A percentile compares a stretch with the other conserved stretches of the same genome.
These are phyloP conservation scores for Anoplophora glabripennis DNA, from an alignment of 1,140 invertebrate genomes.

Conservation along the genomic window DNA sequence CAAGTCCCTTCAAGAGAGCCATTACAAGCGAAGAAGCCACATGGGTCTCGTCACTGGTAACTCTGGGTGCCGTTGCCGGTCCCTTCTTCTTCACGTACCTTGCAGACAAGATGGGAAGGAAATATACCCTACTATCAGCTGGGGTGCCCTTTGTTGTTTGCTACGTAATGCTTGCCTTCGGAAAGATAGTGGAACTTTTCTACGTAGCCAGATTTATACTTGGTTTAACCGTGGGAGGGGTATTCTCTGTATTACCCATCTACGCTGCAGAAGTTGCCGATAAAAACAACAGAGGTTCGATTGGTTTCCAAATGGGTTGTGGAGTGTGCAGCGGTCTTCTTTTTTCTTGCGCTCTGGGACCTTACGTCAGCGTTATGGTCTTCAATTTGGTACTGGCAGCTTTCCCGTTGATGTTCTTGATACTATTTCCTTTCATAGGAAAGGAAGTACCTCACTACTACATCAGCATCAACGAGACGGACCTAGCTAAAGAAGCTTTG, in stretches of 20 bases:
- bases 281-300: constrained; percentile 25
- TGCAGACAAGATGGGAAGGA: constrained; percentile 50
- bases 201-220: constrained; percentile 36
- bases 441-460: constrained; percentile 77
- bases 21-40: constrained; percentile 57
- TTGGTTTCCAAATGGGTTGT: constrained; percentile 29
- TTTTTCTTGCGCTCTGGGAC: constrained; percentile 57
- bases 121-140: constrained; percentile 51
- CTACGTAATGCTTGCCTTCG: constrained; percentile 42
- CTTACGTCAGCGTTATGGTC: constrained; percentile 55
- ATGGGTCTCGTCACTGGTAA: constrained; percentile 78
- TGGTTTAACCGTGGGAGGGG: constrained; percentile 41
- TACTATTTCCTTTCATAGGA: constrained; percentile 48
- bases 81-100: constrained; percentile 42
- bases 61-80: constrained; percentile 66
- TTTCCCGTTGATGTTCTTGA: constrained; percentile 55
- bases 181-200: constrained; percentile 36
- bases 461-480: constrained; percentile 56
- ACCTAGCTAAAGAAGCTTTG: constrained; percentile 61
- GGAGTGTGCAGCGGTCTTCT: constrained; percentile 25
- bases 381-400: constrained; percentile 52
- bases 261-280: constrained; percentile 53
- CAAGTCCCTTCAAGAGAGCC: constrained; percentile 37
- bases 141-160: constrained; percentile 26
- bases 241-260: constrained; percentile 51